Evolutionary conservation across 2,797 vertebrate genomes (phyloP), one percentile per base, ranked within the genome.

Genomic region (Champsocephalus esox): DNA sequence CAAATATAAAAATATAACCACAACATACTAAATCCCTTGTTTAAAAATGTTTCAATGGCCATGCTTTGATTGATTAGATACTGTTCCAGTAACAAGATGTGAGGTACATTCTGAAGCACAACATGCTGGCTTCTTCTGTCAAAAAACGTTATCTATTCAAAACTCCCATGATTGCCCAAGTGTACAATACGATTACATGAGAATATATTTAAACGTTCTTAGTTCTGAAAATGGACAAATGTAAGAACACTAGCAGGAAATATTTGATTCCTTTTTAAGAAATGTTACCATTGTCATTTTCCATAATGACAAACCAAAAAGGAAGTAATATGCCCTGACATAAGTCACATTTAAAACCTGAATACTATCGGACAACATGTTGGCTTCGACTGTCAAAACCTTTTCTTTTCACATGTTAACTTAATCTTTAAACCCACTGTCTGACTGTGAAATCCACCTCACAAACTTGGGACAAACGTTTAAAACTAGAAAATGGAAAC

Each of bases 401-500:
- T 8, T 21, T 56, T 38, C 8, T 6, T 32, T 48, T 24, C 52
- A 44, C 21, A n/a, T 19, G 55, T 43, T 14, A 56, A 28, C 43
- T 12, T 43, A 17, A 65, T 50, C 7, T 3, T 6, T 51, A 9
- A 38, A 45, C 4, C 41, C 3, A 3, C 68, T 3, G 48, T 41
- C 54, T 48, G 45, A 45, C 41, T 5, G 7, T 50, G 32, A 64
- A 69, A 49, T 34, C 4, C 6, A 8, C 28, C 46, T 32, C 24
- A 34, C n/a, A 57, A 48, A 67, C 58, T 41, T 7, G 3, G 5
- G 48, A 28, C 14, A 17, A 46, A 73, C 0, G n/a, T 43, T n/a
- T 52, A 9, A 51, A 65, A 71, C 46, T 38, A 34, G 6, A n/a
- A 10, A 58, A 43, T 34, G 0, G 2, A 50, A 74, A 80, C 68